Conservation (phyloP, 2,113 vertebrate species). For the Serilophus lunatus region DNA sequence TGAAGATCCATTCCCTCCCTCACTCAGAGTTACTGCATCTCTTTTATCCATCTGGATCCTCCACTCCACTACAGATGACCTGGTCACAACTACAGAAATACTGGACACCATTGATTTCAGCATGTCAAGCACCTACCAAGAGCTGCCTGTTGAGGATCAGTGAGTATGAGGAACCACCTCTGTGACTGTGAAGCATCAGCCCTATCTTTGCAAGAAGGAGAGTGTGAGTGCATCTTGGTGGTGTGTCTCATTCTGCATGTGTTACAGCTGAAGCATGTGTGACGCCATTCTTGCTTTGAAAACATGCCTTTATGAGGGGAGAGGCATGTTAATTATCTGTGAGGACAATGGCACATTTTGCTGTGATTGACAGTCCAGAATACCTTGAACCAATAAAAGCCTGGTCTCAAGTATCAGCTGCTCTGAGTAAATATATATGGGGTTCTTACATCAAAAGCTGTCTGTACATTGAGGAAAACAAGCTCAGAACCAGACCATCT, state of each 20-base stretch:
- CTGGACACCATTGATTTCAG: background rate
- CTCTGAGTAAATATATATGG: background rate
- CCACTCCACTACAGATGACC: background rate
- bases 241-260: background rate
- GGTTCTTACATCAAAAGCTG: slow-evolving; percentile 7
- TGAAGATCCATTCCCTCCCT: background rate
- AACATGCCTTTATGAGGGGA: background rate
- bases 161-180: accelerated
- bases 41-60: background rate
- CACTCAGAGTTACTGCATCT: background rate
- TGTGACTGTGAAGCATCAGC: background rate
- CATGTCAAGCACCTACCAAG: background rate
- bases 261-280: background rate
- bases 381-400: background rate
- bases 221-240: background rate
- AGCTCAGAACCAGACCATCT: background rate
- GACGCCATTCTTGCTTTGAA: background rate
- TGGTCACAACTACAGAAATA: background rate
- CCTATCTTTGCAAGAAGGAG: background rate
- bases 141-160: background rate
- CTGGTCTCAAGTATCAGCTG: background rate
- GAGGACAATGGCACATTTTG: background rate
- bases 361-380: background rate
- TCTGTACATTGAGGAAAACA: background rate
- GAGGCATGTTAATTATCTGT: background rate